phyloP scores from a whole-genome alignment of 1,140 invertebrate genomes.

The Coenobita brevimanus region DNA sequence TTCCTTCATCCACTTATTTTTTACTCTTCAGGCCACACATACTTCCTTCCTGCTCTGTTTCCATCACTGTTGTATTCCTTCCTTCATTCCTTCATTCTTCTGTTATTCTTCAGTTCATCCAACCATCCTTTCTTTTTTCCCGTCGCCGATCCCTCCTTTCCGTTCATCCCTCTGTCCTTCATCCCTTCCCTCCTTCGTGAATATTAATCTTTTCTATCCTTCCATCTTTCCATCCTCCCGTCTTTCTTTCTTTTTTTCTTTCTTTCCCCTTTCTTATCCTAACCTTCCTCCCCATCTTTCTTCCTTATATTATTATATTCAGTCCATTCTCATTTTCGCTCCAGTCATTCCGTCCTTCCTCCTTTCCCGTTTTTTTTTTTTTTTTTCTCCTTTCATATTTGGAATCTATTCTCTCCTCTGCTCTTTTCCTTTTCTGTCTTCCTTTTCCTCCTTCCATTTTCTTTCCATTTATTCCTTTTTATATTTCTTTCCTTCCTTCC shows the following conservation, averaged over 20 bases:
- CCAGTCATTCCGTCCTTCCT: background rate
- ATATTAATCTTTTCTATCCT: background rate
- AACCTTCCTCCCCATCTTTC: background rate
- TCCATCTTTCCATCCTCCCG: background rate
- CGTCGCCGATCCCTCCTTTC: background rate
- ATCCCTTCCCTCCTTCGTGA: background rate
- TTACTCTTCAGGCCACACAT: background rate
- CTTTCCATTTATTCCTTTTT: background rate
- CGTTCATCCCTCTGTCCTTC: background rate
- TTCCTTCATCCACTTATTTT: background rate
- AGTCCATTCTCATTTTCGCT: background rate
- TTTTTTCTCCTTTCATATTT: background rate
- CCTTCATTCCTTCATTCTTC: background rate
- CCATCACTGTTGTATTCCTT: background rate
- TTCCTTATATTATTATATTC: background rate
- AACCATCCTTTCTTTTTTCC: background rate
- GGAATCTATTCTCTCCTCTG: background rate
- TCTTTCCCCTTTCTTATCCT: background rate
- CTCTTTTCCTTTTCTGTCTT: background rate
- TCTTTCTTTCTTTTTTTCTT: background rate
- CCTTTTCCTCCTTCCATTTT: background rate
- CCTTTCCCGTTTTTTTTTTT: background rate
- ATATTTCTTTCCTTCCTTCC: background rate
- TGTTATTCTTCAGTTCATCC: constrained; percentile 15
- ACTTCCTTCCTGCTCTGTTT: background rate